phyloP scores from a whole-genome alignment of 2,113 vertebrate genomes.

The Potamarius usumacintae region DNA sequence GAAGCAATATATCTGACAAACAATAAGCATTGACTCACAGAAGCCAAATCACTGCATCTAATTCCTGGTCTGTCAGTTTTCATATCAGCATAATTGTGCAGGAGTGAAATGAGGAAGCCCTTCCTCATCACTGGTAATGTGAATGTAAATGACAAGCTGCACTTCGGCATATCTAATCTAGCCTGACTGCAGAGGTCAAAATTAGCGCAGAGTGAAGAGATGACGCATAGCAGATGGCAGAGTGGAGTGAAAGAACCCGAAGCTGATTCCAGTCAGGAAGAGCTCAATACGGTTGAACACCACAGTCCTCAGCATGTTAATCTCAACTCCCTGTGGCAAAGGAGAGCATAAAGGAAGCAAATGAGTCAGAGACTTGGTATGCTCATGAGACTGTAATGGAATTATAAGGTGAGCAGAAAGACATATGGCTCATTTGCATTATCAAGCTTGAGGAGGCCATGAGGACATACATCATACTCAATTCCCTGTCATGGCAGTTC shows the following conservation, averaged over 20 bases:
- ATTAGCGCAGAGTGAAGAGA: constrained; percentile 9
- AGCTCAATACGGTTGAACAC: constrained; percentile 8
- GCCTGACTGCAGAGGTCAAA: background rate
- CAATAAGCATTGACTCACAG: background rate
- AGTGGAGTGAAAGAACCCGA: constrained; percentile 10
- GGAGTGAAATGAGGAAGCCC: constrained; percentile 6
- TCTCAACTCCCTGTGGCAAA: constrained; percentile 30
- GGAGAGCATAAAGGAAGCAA: background rate
- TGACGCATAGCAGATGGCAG: constrained; percentile 32
- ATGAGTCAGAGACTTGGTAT: background rate
- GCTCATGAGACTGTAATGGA: background rate
- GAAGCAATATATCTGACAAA: background rate
- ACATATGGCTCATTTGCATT: constrained; percentile 10
- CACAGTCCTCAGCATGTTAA: constrained; percentile 7
- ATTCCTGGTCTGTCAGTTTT: constrained; percentile 12
- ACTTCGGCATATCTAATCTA: constrained; percentile 37
- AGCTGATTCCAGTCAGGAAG: constrained; percentile 24
- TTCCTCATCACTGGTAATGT: constrained; percentile 37
- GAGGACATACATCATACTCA: background rate
- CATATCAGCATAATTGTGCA: constrained; percentile 12
- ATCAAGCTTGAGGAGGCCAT: background rate
- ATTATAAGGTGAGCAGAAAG: constrained; percentile 1
- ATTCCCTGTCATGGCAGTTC: background rate
- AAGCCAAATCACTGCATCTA: background rate
- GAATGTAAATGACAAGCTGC: constrained; percentile 35